Base-by-base conservation (phyloP, 2,113 vertebrate genomes). In the Prionailurus bengalensis region DNA sequence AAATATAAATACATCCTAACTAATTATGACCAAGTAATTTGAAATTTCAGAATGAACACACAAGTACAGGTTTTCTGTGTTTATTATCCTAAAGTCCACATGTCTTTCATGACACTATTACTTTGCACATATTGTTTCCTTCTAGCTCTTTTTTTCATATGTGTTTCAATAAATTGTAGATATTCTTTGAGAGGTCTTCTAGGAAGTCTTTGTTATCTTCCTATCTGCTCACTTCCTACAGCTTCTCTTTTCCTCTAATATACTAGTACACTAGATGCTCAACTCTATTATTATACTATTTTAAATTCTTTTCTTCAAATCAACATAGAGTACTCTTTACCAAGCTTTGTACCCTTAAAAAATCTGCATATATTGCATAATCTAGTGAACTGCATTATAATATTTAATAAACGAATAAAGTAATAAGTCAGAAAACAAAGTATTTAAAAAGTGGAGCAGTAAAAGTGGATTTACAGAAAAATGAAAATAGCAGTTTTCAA, bases 181-280 rank as follows among this genome's bases (percentile, higher is more conserved):
- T 9, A 73, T 74, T 8, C 48, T 36, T 90, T 17, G 23, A 83
- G 8, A 31, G n/a, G 3, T 63, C 63, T 42, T 61, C 2, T 39
- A 53, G 0, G 70, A 68, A 73, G 23, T 70, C 29, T 82, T 70
- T 82, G 10, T 29, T 36, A 17, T 36, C 11, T 85, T 36, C 10
- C 14, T 90, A 4, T 23, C 39, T 51, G 14, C 23, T 2, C 1
- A 17, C 1, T 2, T 68, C 3, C 21, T 31, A 9, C 2, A 53
- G 5, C n/a, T 70, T 83, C 36, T 58, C 5, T 73, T 91, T 39
- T 15, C 10, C 3, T 42, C 31, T 70, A 8, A 31, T 45, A 1
- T 21, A 9, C 15, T 74, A 74, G 7, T 14, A 19, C 7, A 88
- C 33, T 70, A 6, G 8, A 48, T n/a, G 17, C 29, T 29, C 15